Percentiles rank a stretch among this genome's conserved stretches.
phyloP scores from a whole-genome alignment of 2,888 invertebrate species.

The Spisula subtruncata region DNA sequence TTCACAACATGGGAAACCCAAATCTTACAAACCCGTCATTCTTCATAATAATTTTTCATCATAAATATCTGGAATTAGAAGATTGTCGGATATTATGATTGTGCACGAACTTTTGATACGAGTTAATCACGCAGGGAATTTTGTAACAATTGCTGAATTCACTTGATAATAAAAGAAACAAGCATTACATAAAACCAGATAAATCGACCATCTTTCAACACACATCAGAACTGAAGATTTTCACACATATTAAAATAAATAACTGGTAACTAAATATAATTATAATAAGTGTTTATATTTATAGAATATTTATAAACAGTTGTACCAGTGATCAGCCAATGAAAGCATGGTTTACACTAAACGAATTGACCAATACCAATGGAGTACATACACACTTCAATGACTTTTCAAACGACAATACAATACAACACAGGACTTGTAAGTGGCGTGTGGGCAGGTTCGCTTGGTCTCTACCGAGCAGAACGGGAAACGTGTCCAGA shows the following conservation, averaged over 20 bases:
- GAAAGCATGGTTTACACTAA: too few species aligned
- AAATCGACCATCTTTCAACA: not conserved
- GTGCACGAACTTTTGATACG: not conserved
- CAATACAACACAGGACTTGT: too few species aligned
- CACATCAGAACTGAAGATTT: not conserved
- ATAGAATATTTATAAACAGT: too few species aligned
- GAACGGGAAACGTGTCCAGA: too few species aligned
- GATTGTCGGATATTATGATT: not conserved
- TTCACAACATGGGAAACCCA: not conserved
- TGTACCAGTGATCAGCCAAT: too few species aligned
- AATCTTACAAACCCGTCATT: constrained; percentile 16
- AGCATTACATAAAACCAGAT: not conserved
- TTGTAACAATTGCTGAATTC: constrained; percentile 1
- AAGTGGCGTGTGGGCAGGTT: too few species aligned
- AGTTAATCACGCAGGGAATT: not conserved
- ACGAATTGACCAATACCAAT: too few species aligned
- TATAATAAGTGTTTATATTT: too few species aligned
- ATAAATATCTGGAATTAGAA: constrained; percentile 17
- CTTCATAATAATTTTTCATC: constrained; percentile 3
- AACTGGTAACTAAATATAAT: not conserved
- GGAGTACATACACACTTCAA: too few species aligned
- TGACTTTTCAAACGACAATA: too few species aligned
- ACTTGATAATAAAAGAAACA: not conserved
- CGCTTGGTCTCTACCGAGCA: too few species aligned
- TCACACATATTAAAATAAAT: not conserved